phyloP scores from a whole-genome alignment of 2,113 vertebrate genomes.

The Laterallus jamaicensis region DNA sequence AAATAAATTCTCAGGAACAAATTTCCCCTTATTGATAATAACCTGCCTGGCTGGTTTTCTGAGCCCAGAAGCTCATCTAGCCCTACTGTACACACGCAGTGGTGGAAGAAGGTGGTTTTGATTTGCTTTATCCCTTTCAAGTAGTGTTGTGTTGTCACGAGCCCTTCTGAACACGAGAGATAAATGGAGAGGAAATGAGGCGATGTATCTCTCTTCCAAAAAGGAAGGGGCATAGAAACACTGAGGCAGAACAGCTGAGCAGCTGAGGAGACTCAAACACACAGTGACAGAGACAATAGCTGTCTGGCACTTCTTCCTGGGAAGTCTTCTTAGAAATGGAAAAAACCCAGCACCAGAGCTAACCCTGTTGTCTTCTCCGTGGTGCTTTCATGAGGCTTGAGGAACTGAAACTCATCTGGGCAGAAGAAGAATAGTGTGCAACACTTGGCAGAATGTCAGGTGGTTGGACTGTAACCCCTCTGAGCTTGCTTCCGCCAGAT shows the following conservation, averaged over 20 bases:
- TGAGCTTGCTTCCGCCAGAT: neutral
- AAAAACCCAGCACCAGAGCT: neutral
- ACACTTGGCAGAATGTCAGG: neutral
- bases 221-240: slow-evolving; percentile 26
- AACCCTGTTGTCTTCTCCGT: neutral
- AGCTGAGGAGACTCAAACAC: neutral
- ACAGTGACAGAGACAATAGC: neutral
- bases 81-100: neutral
- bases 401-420: neutral
- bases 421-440: neutral
- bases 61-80: neutral
- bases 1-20: neutral
- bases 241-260: neutral
- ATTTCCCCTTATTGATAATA: slow-evolving; percentile 9
- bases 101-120: neutral
- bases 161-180: neutral
- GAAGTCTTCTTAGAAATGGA: neutral
- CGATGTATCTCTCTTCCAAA: neutral
- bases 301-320: neutral
- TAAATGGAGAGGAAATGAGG: slow-evolving; percentile 52
- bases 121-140: slow-evolving; percentile 13
- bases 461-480: neutral
- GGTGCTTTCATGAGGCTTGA: neutral
- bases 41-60: neutral
- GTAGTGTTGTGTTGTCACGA: neutral